Evolutionary conservation across 2,113 vertebrate genomes (phyloP).

Genomic region (Marcusenius ussheri): DNA sequence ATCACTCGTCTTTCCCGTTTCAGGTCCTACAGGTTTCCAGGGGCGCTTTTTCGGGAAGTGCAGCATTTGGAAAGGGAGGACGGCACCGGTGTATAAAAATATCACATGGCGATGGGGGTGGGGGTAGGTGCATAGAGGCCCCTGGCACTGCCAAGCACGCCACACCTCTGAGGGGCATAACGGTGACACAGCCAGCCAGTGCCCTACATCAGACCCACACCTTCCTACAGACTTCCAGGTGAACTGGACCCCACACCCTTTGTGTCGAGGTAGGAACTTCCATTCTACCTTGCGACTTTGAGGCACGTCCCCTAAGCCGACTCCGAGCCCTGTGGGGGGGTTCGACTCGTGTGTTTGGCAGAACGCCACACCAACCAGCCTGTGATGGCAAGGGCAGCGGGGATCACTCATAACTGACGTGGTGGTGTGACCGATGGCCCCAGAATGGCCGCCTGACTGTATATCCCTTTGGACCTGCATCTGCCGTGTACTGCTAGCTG

Average conservation of each 20-base stretch:
- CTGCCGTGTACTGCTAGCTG: not conserved
- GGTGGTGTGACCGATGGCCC: slow-evolving; percentile 58
- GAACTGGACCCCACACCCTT: not conserved
- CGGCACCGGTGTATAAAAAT: not conserved
- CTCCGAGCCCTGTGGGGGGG: not conserved
- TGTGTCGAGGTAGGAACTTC: not conserved
- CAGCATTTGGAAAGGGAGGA: not conserved
- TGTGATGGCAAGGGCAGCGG: slow-evolving; percentile 55
- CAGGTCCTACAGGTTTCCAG: not conserved
- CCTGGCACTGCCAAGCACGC: not conserved
- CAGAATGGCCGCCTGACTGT: slow-evolving; percentile 62
- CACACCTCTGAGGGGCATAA: not conserved
- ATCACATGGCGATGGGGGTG: not conserved
- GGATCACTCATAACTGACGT: slow-evolving; percentile 62
- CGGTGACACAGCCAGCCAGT: not conserved
- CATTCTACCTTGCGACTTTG: not conserved
- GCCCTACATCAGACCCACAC: not conserved
- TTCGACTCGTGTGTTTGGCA: slow-evolving; percentile 50
- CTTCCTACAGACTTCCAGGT: not conserved
- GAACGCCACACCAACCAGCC: slow-evolving; percentile 57
- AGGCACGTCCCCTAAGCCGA: not conserved
- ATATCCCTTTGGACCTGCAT: slow-evolving; percentile 44
- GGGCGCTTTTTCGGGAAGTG: not conserved
- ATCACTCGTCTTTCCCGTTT: not conserved
- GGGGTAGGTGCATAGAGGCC: not conserved